Conservation (phyloP, 2,888 invertebrate species). For the Drosophila nr. medialis region DNA sequence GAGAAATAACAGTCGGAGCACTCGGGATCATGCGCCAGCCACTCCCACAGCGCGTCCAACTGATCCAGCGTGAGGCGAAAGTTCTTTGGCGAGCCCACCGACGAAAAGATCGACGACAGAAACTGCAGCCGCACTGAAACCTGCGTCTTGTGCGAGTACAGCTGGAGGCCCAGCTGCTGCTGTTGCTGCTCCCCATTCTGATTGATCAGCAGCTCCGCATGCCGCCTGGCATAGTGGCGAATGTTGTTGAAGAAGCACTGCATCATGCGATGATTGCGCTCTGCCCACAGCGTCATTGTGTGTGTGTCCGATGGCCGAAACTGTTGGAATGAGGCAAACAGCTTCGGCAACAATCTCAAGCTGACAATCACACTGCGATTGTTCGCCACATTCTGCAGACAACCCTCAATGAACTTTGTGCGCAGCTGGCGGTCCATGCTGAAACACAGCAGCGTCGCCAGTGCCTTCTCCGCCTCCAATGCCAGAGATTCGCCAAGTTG, state of each 20-base stretch:
- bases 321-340: slow-evolving; percentile 96
- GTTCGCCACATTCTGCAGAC: slow-evolving; percentile 94
- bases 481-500: slow-evolving; percentile 95
- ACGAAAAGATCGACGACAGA: slow-evolving; percentile 95
- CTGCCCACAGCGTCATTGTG: slow-evolving; percentile 96
- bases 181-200: slow-evolving; percentile 76
- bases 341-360: slow-evolving; percentile 93
- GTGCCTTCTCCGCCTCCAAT: slow-evolving; percentile 96
- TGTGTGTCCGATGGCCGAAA: slow-evolving; percentile 94
- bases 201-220: slow-evolving; percentile 79
- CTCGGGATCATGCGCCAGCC: slow-evolving; percentile 93
- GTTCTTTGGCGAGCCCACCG: slow-evolving; percentile 94
- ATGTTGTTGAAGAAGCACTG: slow-evolving; percentile 95
- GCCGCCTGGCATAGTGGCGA: slow-evolving; percentile 88
- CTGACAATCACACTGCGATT: slow-evolving; percentile 97
- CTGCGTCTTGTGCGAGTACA: slow-evolving; percentile 93
- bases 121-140: slow-evolving; percentile 96
- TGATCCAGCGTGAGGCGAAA: slow-evolving; percentile 94
- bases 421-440: slow-evolving; percentile 95
- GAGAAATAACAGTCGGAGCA: slow-evolving; percentile 97
- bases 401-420: slow-evolving; percentile 97
- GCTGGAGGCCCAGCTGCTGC: slow-evolving; percentile 82
- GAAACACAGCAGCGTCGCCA: slow-evolving; percentile 95
- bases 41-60: slow-evolving; percentile 96
- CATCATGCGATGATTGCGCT: slow-evolving; percentile 96